A percentile compares a stretch with the other conserved stretches of the same genome.
Conservation (phyloP, 2,888 invertebrate genomes). For the Synergus umbraculus region DNA sequence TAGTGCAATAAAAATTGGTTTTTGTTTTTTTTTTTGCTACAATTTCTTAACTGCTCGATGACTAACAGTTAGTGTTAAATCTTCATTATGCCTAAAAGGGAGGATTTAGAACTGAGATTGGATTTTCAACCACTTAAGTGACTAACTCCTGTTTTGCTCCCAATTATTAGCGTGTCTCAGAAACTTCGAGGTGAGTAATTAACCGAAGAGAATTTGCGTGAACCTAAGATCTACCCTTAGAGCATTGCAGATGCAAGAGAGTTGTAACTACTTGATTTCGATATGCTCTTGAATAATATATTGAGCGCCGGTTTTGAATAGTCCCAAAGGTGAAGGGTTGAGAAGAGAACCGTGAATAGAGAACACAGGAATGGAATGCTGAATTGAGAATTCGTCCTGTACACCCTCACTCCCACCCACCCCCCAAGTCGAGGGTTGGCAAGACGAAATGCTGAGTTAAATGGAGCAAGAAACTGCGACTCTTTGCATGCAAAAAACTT, state of each 20-base stretch:
- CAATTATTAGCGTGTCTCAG: slow-evolving; percentile 34
- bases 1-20: too few relatives aligned
- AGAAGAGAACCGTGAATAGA: slow-evolving; percentile 46
- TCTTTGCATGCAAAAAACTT: slow-evolving; percentile 48
- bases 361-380: slow-evolving; percentile 40
- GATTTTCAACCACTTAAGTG: slow-evolving; percentile 29
- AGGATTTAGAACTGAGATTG: slow-evolving; percentile 17
- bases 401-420: slow-evolving; percentile 1
- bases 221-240: slow-evolving; percentile 5
- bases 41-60: too few relatives aligned
- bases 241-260: slow-evolving; percentile 13
- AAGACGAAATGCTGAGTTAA: slow-evolving; percentile 51
- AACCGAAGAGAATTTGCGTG: slow-evolving; percentile 38
- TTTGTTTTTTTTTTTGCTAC: too few relatives aligned
- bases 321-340: slow-evolving; percentile 42
- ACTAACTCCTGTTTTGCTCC: slow-evolving; percentile 31
- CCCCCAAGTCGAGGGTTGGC: slow-evolving; percentile 25
- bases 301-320: slow-evolving; percentile 41
- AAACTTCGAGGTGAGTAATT: slow-evolving; percentile 38
- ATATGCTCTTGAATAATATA: slow-evolving; percentile 47
- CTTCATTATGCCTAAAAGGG: neutral
- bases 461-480: slow-evolving; percentile 53
- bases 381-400: slow-evolving; percentile 36
- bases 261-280: slow-evolving; percentile 31
- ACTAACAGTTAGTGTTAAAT: neutral